Base-by-base conservation (phyloP, 1,140 invertebrate genomes). In the Zaprionus inermis region DNA sequence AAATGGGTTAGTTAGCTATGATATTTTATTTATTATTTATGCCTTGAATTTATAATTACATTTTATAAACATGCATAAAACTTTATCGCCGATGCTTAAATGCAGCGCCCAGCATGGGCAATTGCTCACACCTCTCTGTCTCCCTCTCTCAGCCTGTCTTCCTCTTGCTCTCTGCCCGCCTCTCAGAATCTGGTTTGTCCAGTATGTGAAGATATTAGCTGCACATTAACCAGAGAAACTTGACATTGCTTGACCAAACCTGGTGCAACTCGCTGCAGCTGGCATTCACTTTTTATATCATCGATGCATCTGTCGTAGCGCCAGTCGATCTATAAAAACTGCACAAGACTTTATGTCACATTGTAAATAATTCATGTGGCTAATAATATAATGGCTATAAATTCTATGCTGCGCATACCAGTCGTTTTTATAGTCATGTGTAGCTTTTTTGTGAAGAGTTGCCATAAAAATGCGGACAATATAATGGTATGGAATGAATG, bases 231-330 rank as follows among this genome's bases (percentile, higher is more conserved):
- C 64, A 65, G 82, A 79, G 76, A 86, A 86, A 86, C 82, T 86
- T 86, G 82, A 86, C 82, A 86, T 86, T 86, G 82, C 81, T 68
- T 56, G 82, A 73, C 79, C 81, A 79, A 78, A 76, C 75, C 56
- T 28, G 61, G 61, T 30, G 14, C 46, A 24, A 20, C 41, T 3
- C 30, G 44, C 56, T 63, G 18, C 18, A 63, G 63, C 28, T 55
- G 79, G 56, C 82, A 88, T 86, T 86, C 83, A 86, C 82, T 86
- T 88, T 85, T 84, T 74, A 60, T 77, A 28, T 28, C 24, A 60
- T 77, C 34, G 64, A 5, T 30, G 20, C 12, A 65, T 11, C 32
- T 59, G 20, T 12, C 38, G 18, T 36, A 56, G 56, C 71, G 57
- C 66, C 66, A 63, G 44, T 49, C 44, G 44, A 52, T 59, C 64